Evolutionary conservation across 2,888 invertebrate genomes (phyloP).

Genomic region (Lamellibrachia columna): DNA sequence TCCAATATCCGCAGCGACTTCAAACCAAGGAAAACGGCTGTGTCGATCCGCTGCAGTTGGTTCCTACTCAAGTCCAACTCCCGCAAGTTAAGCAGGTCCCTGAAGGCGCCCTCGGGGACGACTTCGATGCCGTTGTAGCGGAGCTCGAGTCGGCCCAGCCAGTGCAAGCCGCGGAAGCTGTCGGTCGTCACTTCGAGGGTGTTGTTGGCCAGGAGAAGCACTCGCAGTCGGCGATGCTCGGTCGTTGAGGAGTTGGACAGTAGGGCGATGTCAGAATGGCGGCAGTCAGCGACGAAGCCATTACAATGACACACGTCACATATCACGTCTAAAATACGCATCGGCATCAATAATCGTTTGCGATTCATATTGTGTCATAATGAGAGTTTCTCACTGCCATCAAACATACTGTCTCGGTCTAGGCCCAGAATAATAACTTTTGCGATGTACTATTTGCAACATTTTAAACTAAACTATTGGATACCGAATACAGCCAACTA

Average conservation of each 20-base stretch:
- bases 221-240: slow-evolving; percentile 26
- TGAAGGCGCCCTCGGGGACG: slow-evolving; percentile 32
- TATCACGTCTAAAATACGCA: slow-evolving; percentile 26
- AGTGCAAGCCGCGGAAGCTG: slow-evolving; percentile 29
- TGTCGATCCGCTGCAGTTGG: slow-evolving; percentile 26
- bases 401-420: neutral
- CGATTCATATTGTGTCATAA: neutral
- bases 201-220: slow-evolving; percentile 32
- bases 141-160: slow-evolving; percentile 34
- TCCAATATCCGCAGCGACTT: slow-evolving; percentile 31
- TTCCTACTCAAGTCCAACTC: slow-evolving; percentile 43
- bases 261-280: neutral
- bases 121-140: slow-evolving; percentile 27
- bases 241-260: neutral
- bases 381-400: neutral
- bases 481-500: no score
- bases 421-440: no score
- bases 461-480: no score
- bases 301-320: slow-evolving; percentile 30
- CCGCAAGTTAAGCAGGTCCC: slow-evolving; percentile 31
- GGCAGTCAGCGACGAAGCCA: slow-evolving; percentile 26
- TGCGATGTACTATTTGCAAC: no score
- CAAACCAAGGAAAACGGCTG: slow-evolving; percentile 34
- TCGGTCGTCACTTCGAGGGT: slow-evolving; percentile 20
- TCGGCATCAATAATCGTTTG: neutral